These are phyloP conservation scores for Strix uralensis DNA, from an alignment of 2,113 vertebrate genomes.

Conservation along the genomic window DNA sequence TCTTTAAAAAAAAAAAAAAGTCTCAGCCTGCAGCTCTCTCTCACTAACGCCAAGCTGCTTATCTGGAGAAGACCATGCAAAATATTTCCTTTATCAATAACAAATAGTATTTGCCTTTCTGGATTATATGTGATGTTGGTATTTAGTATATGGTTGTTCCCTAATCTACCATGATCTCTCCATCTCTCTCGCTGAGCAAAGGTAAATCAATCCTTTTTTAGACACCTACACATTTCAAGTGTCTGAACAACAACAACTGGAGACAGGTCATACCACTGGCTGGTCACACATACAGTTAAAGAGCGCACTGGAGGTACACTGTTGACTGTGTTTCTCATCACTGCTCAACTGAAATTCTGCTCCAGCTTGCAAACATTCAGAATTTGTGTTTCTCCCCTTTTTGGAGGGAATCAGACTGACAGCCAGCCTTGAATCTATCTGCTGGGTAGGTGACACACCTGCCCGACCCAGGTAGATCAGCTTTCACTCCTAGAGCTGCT, in stretches of 20 bases:
- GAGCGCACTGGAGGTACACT: rapidly evolving
- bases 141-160: neutral
- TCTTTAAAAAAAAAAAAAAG: neutral
- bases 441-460: neutral
- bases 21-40: neutral
- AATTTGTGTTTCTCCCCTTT: neutral
- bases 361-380: neutral
- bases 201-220: neutral
- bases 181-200: neutral
- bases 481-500: neutral
- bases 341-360: neutral
- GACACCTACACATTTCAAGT: neutral
- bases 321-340: neutral
- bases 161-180: neutral
- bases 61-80: neutral
- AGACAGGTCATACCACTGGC: neutral
- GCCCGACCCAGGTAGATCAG: neutral
- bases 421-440: neutral
- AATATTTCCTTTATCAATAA: neutral
- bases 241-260: neutral
- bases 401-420: neutral
- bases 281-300: neutral
- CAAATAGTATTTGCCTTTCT: neutral
- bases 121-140: neutral
- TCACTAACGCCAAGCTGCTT: neutral